phyloP scores from a whole-genome alignment of 2,113 vertebrate genomes.

The Corythornis vintsioides region DNA sequence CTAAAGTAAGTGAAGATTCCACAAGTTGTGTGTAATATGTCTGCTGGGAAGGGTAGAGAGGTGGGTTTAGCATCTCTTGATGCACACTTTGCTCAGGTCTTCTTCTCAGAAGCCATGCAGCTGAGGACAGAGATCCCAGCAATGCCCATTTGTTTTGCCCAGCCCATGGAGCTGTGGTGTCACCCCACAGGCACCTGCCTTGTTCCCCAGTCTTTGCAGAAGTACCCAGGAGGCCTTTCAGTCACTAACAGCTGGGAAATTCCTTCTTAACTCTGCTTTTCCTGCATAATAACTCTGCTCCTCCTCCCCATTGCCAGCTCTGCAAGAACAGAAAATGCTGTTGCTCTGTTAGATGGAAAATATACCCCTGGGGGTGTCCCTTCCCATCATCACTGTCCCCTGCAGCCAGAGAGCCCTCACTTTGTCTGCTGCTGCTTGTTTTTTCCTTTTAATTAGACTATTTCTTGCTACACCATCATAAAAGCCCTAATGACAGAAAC shows the following conservation, averaged over 20 bases:
- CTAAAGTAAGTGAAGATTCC: not conserved
- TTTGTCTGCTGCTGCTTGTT: not conserved
- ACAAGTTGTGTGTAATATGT: rapidly evolving
- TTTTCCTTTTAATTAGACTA: not conserved
- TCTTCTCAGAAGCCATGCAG: not conserved
- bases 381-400: not conserved
- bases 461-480: not conserved
- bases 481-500: not conserved
- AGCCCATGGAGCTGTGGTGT: not conserved
- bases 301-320: not conserved
- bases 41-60: not conserved
- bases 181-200: not conserved
- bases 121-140: not conserved
- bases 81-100: not conserved
- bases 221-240: not conserved
- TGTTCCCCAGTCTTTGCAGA: not conserved
- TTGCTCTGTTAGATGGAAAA: not conserved
- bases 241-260: not conserved
- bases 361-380: not conserved
- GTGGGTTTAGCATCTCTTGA: not conserved
- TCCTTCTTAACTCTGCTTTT: not conserved
- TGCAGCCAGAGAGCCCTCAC: not conserved
- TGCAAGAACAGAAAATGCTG: not conserved
- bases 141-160: not conserved
- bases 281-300: not conserved